Evolutionary conservation across 2,113 vertebrate genomes (phyloP), one percentile per base, ranked within the genome.

Genomic region (Entosphenus tridentatus): DNA sequence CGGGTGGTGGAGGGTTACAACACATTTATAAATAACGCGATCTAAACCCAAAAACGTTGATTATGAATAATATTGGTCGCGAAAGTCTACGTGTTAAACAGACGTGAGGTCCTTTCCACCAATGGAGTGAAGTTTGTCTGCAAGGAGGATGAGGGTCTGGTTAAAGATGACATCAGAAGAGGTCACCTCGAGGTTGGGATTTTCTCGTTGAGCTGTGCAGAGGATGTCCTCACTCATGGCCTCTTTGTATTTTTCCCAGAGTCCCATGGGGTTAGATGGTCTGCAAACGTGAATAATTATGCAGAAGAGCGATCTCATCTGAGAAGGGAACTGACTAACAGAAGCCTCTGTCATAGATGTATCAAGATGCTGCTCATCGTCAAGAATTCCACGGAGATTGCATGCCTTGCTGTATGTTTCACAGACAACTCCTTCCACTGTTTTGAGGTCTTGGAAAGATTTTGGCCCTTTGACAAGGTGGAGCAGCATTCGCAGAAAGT

Each of bases 151-250:
- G 2, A 65, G 62, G 62, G 10, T 10, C 62, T 65, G 62, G 8
- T 65, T 65, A 11, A 65, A 65, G 62, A 65, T 65, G 10, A 65
- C 21, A 11, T 65, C 62, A 65, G 62, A 65, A 65, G 10, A 65
- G 62, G n/a, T 65, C 62, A 6, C 62, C 62, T 65, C 2, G 10
- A 65, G 62, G 2, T 65, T 65, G 8, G n/a, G 10, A 16, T 65
- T 65, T 65, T 65, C 62, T 11, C 62, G n/a, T 21, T 65, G 62
- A 65, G 62, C 62, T 65, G n/a, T 65, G 62, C 21, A 2, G 62
- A 9, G 62, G 62, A 65, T 65, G 10, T 65, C 62, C 62, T 65
- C 62, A 65, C 62, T 65, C 62, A 65, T 65, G 62, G n/a, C 62
- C n/a, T 65, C 62, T 21, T 65, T 65, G 62, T 2, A 65, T 65